Percentiles rank a stretch among this genome's conserved stretches.
Conservation (phyloP, 1,140 invertebrate species). For the Drosophila nasuta region DNA sequence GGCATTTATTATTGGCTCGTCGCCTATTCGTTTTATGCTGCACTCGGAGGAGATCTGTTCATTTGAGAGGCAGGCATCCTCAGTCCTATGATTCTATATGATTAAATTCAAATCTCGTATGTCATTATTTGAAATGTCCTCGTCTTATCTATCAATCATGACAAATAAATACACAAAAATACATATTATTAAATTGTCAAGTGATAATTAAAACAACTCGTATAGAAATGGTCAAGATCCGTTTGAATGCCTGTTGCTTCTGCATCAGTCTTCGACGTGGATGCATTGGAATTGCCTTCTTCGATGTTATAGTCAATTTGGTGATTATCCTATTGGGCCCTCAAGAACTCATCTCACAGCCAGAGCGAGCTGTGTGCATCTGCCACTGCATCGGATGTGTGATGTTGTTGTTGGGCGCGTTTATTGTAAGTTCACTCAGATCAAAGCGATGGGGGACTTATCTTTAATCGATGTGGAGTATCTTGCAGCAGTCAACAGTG, state of each 20-base stretch:
- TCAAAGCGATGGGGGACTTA: not conserved
- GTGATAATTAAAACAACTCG: not conserved
- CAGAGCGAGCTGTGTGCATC: slow-evolving; percentile 59
- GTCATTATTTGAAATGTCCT: slow-evolving; percentile 12
- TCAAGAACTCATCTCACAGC: not conserved
- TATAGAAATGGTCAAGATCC: slow-evolving; percentile 15
- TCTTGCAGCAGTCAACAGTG: slow-evolving; percentile 46
- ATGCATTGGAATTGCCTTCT: slow-evolving; percentile 36
- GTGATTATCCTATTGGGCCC: not conserved
- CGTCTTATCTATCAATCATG: slow-evolving; percentile 47
- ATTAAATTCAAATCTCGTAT: slow-evolving; percentile 35
- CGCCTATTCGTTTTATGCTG: slow-evolving; percentile 69
- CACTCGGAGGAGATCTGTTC: slow-evolving; percentile 58
- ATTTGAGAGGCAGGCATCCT: slow-evolving; percentile 21
- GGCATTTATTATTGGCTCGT: slow-evolving; percentile 60
- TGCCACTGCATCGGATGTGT: slow-evolving; percentile 63
- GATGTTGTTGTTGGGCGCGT: slow-evolving; percentile 45
- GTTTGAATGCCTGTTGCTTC: slow-evolving; percentile 42
- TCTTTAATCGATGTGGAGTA: not conserved
- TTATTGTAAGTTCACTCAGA: slow-evolving; percentile 51
- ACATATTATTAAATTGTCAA: slow-evolving; percentile 18
- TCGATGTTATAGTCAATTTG: slow-evolving; percentile 42
- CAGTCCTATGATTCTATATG: not conserved
- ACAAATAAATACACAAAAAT: slow-evolving; percentile 12
- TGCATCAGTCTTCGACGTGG: slow-evolving; percentile 45